Evolutionary conservation across 2,888 invertebrate species (phyloP).

Genomic region (Notocelia uddmanniana): DNA sequence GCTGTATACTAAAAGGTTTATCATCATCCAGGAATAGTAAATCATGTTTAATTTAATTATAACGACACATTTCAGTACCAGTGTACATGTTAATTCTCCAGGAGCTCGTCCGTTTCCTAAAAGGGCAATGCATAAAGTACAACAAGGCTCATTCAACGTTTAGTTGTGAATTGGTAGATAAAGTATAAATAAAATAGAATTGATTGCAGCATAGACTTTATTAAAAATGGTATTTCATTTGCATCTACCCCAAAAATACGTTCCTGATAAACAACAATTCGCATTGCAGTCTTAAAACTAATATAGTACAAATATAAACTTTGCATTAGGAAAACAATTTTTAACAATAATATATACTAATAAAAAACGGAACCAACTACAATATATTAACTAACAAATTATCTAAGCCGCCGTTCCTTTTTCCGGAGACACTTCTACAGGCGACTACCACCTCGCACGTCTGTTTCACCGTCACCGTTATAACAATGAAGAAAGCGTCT

Average conservation of each 20-base stretch:
- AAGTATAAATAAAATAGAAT: slow-evolving; percentile 53
- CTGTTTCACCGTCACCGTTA: background rate
- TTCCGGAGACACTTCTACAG: background rate
- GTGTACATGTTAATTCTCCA: too few relatives aligned
- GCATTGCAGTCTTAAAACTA: slow-evolving; percentile 33
- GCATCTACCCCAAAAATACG: slow-evolving; percentile 32
- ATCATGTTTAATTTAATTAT: too few relatives aligned
- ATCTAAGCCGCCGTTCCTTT: background rate
- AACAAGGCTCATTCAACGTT: background rate
- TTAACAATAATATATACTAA: slow-evolving; percentile 18
- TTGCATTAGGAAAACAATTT: slow-evolving; percentile 23
- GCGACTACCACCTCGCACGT: background rate
- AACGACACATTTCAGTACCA: too few relatives aligned
- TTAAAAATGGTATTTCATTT: slow-evolving; percentile 36
- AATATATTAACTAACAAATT: slow-evolving; percentile 24
- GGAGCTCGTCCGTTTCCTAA: too few relatives aligned
- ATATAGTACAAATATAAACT: slow-evolving; percentile 31
- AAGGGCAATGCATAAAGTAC: background rate
- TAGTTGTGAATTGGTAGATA: background rate
- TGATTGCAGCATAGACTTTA: slow-evolving; percentile 46
- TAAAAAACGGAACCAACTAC: slow-evolving; percentile 17
- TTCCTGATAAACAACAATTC: slow-evolving; percentile 33
- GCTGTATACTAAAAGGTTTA: background rate
- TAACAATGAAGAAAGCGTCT: background rate
- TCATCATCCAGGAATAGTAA: too few relatives aligned